These are phyloP conservation scores for Zingel zingel DNA, from an alignment of 2,113 vertebrate genomes.

Conservation along the genomic window DNA sequence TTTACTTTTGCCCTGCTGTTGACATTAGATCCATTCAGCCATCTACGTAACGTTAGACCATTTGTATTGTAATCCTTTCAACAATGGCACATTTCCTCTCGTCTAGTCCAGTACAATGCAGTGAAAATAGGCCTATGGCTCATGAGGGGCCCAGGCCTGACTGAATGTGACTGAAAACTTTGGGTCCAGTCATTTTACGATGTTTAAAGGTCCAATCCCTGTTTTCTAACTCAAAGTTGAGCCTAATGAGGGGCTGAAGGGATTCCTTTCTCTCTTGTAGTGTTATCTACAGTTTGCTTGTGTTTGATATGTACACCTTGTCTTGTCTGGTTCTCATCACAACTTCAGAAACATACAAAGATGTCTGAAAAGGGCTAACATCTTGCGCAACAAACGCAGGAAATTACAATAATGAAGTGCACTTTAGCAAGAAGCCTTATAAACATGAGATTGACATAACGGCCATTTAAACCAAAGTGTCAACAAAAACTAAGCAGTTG, in stretches of 20 bases:
- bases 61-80: constrained; percentile 60
- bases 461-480: not conserved
- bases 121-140: constrained; percentile 38
- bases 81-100: constrained; percentile 67
- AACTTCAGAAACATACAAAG: not conserved
- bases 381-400: constrained; percentile 20
- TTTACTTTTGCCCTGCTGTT: not conserved
- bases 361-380: not conserved
- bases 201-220: not conserved
- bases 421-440: not conserved
- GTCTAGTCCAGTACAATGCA: constrained; percentile 19
- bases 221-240: not conserved
- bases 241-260: not conserved
- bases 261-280: not conserved
- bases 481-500: not conserved
- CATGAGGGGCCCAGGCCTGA: constrained; percentile 52
- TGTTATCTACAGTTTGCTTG: not conserved
- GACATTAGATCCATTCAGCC: constrained; percentile 15
- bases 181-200: not conserved
- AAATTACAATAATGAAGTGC: constrained; percentile 21
- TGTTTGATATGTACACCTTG: not conserved
- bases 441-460: not conserved
- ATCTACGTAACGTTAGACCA: constrained; percentile 1
- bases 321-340: not conserved
- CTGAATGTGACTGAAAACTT: constrained; percentile 36